Evolutionary conservation across 2,888 invertebrate genomes (phyloP), one percentile per base, ranked within the genome.

Genomic region (Lutraria lutraria): DNA sequence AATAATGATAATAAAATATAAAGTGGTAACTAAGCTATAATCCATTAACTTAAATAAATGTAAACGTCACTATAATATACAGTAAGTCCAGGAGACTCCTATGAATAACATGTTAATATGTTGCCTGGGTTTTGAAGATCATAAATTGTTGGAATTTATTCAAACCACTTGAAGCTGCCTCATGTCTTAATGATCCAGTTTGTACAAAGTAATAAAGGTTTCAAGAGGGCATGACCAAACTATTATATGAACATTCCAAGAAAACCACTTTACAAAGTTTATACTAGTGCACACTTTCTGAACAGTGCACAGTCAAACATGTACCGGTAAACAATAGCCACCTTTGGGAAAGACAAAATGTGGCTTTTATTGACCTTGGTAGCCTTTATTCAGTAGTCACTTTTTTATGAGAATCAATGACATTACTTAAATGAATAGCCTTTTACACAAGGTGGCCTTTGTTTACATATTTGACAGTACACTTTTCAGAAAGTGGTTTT

Each of bases 191-290:
- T 84, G 84, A 31, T 81, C 16, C 34, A 31, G 6, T 34, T 53
- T 25, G 53, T 16, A 84, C 56, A 79, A 60, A 56, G 29, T 21
- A n/a, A 43, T 80, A 80, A 52, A 60, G 31, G 79, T 85, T 80
- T 85, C 85, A 79, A 60, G 80, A 52, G 80, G 21, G 80, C 85
- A 85, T 76, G 72, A 85, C 79, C 29, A 43, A 85, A 79, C 34
- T n/a, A 79, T 80, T 56, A 85, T 25, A 34, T 31, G 54, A 80
- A 31, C 16, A 21, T 34, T 29, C 85, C 53, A 79, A 79, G 79
- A n/a, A 72, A 25, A 25, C 21, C 6, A 21, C 19, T 19, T 19
- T 21, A 60, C 15, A 60, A 68, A 68, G 63, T 68, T 68, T 68
- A 25, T 25, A 68, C n/a, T n/a, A n/a, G n/a, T n/a, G n/a, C n/a